Base-by-base conservation (phyloP, 2,113 vertebrate genomes). In the Anhinga rufa region DNA sequence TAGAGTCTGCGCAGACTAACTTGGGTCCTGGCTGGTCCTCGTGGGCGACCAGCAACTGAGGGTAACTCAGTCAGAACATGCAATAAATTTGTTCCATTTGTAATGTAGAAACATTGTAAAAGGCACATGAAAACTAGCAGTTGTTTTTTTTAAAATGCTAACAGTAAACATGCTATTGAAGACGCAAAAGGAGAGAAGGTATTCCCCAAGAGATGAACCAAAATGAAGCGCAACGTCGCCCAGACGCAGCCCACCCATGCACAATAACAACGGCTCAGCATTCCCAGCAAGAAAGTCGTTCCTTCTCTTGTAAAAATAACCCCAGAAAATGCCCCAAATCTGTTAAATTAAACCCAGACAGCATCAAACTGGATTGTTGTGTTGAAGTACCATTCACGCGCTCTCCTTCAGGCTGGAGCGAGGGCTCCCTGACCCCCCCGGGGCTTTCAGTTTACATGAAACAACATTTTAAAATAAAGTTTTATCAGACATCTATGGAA, bases 61-160 rank as follows among this genome's bases (percentile, higher is more conserved):
- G 79, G 57, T 69, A 62, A 2, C 80, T 46, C 64, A 5, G 54
- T 1, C 0, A 25, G 28, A 54, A 58, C 0, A 9, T 0, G 7
- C 46, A 42, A 28, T 14, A 18, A 58, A 42, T 76, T 14, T 19
- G 7, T 44, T 81, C 62, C 58, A 4, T 79, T 74, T 66, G 51
- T 29, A 34, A 62, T 6, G 20, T 40, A 74, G 42, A 14, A 83
- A 38, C 34, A 3, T 4, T 36, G 21, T 17, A 16, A 24, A 62
- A 70, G 58, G 58, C 28, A 54, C 81, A 92, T 7, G 17, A 55
- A 86, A 81, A 26, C 5, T 46, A 22, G 34, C 17, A 29, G 55
- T n/a, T n/a, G 8, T 17, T 3, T 11, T n/a, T 18, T 78, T 66
- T 64, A 2, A 36, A 57, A 42, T 4, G 26, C 55, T 54, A 40